Conservation (phyloP, 2,113 vertebrate genomes). For the Trachemys scripta region DNA sequence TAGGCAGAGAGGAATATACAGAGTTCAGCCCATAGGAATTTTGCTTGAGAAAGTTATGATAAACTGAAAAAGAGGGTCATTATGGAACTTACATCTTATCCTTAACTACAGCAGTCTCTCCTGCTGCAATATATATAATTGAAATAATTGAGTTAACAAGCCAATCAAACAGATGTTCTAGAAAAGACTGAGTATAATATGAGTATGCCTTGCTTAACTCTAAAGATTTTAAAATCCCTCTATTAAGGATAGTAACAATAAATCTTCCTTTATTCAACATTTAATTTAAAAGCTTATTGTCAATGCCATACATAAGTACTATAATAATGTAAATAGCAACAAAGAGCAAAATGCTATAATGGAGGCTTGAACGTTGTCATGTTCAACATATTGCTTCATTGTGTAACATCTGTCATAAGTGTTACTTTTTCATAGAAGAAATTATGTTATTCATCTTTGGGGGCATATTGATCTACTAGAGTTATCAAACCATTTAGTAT, state of each 20-base stretch:
- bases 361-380: slow-evolving; percentile 11
- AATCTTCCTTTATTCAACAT: slow-evolving; percentile 68
- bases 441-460: background rate
- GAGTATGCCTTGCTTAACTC: slow-evolving; percentile 59
- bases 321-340: slow-evolving; percentile 47
- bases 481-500: background rate
- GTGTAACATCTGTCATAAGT: background rate
- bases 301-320: slow-evolving; percentile 34
- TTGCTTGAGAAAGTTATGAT: background rate
- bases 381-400: slow-evolving; percentile 47
- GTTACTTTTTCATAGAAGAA: slow-evolving; percentile 1
- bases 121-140: slow-evolving; percentile 18
- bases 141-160: slow-evolving; percentile 57
- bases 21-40: background rate
- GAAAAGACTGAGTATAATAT: slow-evolving; percentile 55
- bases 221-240: slow-evolving; percentile 68
- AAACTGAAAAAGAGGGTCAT: background rate
- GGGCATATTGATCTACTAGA: background rate
- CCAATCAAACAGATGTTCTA: slow-evolving; percentile 57
- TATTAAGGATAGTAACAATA: slow-evolving; percentile 67
- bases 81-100: background rate
- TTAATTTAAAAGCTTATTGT: slow-evolving; percentile 69
- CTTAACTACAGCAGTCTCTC: background rate
- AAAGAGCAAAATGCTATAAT: slow-evolving; percentile 40
- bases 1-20: background rate